A percentile compares a stretch with the other conserved stretches of the same genome.
Conservation (phyloP, 2,888 invertebrate genomes). For the Lysandra bellargus region DNA sequence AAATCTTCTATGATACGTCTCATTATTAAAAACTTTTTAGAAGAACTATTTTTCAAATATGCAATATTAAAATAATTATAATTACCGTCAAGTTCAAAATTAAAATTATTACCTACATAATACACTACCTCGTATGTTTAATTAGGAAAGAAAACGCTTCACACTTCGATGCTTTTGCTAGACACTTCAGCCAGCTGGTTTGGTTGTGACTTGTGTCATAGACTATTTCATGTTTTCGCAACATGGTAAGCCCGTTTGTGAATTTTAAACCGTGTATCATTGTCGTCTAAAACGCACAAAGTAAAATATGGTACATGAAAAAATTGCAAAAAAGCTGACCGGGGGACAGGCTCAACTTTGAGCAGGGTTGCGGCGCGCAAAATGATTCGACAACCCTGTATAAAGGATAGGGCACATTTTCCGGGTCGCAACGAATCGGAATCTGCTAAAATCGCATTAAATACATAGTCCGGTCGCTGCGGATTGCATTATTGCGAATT, state of each 20-base stretch:
- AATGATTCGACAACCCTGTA: background rate
- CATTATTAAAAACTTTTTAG: background rate
- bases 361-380: background rate
- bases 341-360: background rate
- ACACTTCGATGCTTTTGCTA: too few relatives aligned
- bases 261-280: conserved; percentile 24
- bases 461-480: too few relatives aligned
- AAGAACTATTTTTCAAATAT: too few relatives aligned
- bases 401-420: too few relatives aligned
- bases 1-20: too few relatives aligned
- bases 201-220: background rate
- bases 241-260: background rate
- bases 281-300: conserved; percentile 4
- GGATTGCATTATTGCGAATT: too few relatives aligned
- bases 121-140: background rate
- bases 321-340: background rate
- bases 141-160: background rate
- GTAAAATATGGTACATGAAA: conserved; percentile 9
- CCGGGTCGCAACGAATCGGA: too few relatives aligned
- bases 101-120: too few relatives aligned
- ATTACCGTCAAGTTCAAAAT: too few relatives aligned
- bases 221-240: background rate
- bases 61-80: too few relatives aligned
- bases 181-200: background rate
- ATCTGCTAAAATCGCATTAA: too few relatives aligned